These are phyloP conservation scores for Isurus oxyrinchus DNA, from an alignment of 2,113 vertebrate species.

Conservation along the genomic window DNA sequence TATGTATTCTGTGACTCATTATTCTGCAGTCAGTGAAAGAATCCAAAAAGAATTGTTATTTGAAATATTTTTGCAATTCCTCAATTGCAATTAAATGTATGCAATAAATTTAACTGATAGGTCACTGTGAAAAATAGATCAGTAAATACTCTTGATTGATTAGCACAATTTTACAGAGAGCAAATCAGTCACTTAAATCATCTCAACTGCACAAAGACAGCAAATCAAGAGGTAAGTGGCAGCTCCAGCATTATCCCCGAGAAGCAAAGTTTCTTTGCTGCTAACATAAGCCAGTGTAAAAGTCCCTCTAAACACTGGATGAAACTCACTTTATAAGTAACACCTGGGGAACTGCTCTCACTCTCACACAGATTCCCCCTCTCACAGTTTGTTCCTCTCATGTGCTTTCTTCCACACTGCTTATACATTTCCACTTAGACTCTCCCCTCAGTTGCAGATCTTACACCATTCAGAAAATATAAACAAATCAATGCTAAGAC, in stretches of 20 bases:
- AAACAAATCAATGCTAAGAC: not conserved
- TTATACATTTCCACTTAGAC: not conserved
- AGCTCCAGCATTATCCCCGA: not conserved
- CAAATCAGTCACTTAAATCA: not conserved
- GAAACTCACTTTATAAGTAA: not conserved
- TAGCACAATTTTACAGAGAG: not conserved
- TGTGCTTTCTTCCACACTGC: not conserved
- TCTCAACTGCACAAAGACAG: not conserved
- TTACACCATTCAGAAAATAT: not conserved
- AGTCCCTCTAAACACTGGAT: not conserved
- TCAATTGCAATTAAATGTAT: not conserved
- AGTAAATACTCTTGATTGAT: not conserved
- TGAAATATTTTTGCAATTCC: not conserved
- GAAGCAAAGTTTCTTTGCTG: not conserved
- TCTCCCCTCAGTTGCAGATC: not conserved
- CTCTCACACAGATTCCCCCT: not conserved
- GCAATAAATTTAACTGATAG: not conserved
- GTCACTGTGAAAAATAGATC: not conserved
- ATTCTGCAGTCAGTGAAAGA: not conserved
- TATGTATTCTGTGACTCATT: not conserved
- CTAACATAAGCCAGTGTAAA: not conserved
- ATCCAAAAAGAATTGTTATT: not conserved
- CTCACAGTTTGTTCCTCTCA: not conserved
- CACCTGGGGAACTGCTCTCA: not conserved
- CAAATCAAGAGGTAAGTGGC: not conserved